Percentiles rank a stretch among this genome's conserved stretches.
phyloP scores from a whole-genome alignment of 1,140 invertebrate species.

The Laupala kohalensis region DNA sequence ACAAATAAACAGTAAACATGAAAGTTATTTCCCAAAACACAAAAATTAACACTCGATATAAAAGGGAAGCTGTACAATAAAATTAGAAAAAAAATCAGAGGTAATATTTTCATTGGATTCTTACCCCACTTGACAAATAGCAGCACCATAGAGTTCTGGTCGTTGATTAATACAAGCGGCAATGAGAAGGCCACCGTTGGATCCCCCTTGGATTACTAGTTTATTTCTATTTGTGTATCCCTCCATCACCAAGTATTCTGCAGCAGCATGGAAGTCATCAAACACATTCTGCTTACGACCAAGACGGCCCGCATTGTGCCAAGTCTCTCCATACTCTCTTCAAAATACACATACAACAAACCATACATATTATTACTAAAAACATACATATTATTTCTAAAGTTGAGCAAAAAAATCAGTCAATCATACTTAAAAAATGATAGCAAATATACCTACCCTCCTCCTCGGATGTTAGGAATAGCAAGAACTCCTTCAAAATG shows the following conservation, averaged over 20 bases:
- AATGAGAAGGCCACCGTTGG: slow-evolving; percentile 91
- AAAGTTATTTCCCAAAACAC: no score
- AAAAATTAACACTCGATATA: no score
- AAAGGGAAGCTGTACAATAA: neutral
- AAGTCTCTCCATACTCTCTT: slow-evolving; percentile 92
- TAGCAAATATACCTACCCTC: slow-evolving; percentile 50
- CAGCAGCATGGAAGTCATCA: slow-evolving; percentile 90
- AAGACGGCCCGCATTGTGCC: slow-evolving; percentile 87
- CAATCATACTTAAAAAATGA: neutral
- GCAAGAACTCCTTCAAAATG: slow-evolving; percentile 80
- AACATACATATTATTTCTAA: neutral
- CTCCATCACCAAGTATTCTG: slow-evolving; percentile 74
- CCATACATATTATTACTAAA: neutral
- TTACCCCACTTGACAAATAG: slow-evolving; percentile 83
- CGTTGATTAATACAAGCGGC: slow-evolving; percentile 88
- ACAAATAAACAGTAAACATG: slow-evolving; percentile 9
- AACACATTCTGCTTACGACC: slow-evolving; percentile 96
- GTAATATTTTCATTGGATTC: slow-evolving; percentile 21
- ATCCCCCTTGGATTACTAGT: slow-evolving; percentile 84
- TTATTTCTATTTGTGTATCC: slow-evolving; percentile 65
- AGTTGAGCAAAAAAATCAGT: slow-evolving; percentile 8
- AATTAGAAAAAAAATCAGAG: neutral
- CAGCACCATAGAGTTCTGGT: slow-evolving; percentile 87
- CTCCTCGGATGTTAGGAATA: slow-evolving; percentile 88
- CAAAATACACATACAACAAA: neutral